Conservation (phyloP, 2,888 invertebrate species). For the Eugnorisma glareosa region DNA sequence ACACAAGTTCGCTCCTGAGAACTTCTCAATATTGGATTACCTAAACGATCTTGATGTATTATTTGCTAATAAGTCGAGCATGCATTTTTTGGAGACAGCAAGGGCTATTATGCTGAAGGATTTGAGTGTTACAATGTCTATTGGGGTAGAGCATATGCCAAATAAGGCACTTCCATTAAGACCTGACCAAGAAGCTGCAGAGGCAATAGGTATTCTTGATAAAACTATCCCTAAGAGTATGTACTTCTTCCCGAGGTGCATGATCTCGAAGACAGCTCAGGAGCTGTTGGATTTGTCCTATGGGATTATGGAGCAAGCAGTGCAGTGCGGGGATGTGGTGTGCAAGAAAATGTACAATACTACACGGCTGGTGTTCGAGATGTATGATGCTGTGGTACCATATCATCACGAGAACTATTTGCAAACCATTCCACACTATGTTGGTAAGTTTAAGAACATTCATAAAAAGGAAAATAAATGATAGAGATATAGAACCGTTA, state of each 20-base stretch:
- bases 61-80: slow-evolving; percentile 94
- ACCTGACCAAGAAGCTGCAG: slow-evolving; percentile 68
- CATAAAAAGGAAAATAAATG: neutral
- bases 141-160: slow-evolving; percentile 87
- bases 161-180: slow-evolving; percentile 53
- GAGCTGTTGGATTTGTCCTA: slow-evolving; percentile 92
- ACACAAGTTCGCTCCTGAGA: slow-evolving; percentile 90
- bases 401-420: slow-evolving; percentile 95
- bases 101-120: slow-evolving; percentile 94
- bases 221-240: slow-evolving; percentile 85
- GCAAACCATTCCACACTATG: slow-evolving; percentile 96
- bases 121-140: slow-evolving; percentile 93
- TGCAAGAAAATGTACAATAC: slow-evolving; percentile 93
- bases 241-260: slow-evolving; percentile 89
- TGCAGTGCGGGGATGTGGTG: slow-evolving; percentile 91
- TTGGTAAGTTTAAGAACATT: slow-evolving; percentile 89
- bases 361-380: slow-evolving; percentile 93
- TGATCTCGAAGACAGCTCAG: slow-evolving; percentile 91
- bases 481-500: neutral
- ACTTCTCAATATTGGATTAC: slow-evolving; percentile 92
- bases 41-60: slow-evolving; percentile 93
- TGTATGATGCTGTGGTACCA: slow-evolving; percentile 94
- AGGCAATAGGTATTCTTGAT: slow-evolving; percentile 83
- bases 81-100: slow-evolving; percentile 93
- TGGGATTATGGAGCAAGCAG: slow-evolving; percentile 92